Base-by-base conservation (phyloP, 2,113 vertebrate species). In the Pelodiscus sinensis region DNA sequence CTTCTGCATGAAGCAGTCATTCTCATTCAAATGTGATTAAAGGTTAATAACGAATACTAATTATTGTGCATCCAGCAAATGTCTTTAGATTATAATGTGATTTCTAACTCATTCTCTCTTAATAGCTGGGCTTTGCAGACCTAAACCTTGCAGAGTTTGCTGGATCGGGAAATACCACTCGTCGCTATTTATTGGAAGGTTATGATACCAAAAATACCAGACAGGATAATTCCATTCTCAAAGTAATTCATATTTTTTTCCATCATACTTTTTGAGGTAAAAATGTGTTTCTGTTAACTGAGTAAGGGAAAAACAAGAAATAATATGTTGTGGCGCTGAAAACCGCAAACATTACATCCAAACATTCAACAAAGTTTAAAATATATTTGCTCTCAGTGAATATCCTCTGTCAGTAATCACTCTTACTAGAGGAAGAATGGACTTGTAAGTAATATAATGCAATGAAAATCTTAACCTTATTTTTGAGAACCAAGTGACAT, bases 221-320 rank as follows among this genome's bases (percentile, higher is more conserved):
- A 93, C 99, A 99, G 94, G 99, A 99, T 95, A 99, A 99, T 97
- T 99, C 99, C 83, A 99, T 99, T 96, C 98, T 99, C 87, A 99
- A 99, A 99, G 99, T 99, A 94, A 97, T 81, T 93, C 56, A 55
- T 56, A 3, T 79, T 94, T 92, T 82, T 38, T 22, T 68, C 88
- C 62, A 15, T 79, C 22, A 58, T 86, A 62, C 8, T 38, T 78
- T 82, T 52, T 52, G 22, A 25, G 52, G 68, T 27, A 60, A 44
- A 82, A 82, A 10, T 38, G 27, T 31, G 11, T 78, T 78, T 82
- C 9, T 78, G 9, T 57, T 78, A 65, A 91, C 38, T 19, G 24
- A 12, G 50, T 71, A 71, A 71, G 65, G n/a, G n/a, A 71, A 35
- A 68, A 71, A 71, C 18, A 21, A 18, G n/a, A 71, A 71, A 31